Conservation (phyloP, 1,140 invertebrate genomes). For the Zaprionus davidi region DNA sequence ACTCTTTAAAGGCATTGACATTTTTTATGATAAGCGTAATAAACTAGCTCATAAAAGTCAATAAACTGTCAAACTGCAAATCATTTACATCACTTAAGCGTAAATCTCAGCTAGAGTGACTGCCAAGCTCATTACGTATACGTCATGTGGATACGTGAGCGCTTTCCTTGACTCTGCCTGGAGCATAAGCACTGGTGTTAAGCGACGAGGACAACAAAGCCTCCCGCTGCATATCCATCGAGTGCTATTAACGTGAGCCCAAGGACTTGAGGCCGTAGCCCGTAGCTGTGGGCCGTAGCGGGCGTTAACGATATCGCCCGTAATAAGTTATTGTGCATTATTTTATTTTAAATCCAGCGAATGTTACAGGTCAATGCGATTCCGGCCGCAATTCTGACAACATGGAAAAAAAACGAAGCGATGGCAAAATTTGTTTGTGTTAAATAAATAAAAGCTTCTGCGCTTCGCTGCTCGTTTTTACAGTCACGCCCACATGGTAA, state of each 20-base stretch:
- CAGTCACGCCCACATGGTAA: constrained; percentile 11
- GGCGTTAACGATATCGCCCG: constrained; percentile 66
- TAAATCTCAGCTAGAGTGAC: constrained; percentile 54
- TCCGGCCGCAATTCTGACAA: constrained; percentile 66
- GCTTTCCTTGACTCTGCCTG: neutral
- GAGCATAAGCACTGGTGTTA: constrained; percentile 13
- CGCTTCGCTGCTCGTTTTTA: constrained; percentile 8
- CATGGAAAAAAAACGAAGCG: constrained; percentile 45
- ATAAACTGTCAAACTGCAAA: constrained; percentile 74
- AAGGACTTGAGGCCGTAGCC: constrained; percentile 18
- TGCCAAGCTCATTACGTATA: constrained; percentile 39
- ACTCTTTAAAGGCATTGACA: neutral
- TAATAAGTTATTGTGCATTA: constrained; percentile 71
- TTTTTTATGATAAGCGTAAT: constrained; percentile 43
- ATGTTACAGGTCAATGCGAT: constrained; percentile 64
- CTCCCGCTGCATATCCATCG: neutral
- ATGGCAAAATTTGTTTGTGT: constrained; percentile 45
- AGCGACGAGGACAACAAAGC: constrained; percentile 3
- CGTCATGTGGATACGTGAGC: constrained; percentile 1
- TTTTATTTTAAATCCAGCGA: constrained; percentile 52
- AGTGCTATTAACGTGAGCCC: constrained; percentile 67
- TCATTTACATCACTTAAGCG: constrained; percentile 71
- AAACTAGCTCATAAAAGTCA: constrained; percentile 77
- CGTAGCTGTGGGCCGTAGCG: constrained; percentile 36
- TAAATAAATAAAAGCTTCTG: constrained; percentile 66